Evolutionary conservation across 2,113 vertebrate genomes (phyloP).

Genomic region (Lutjanus erythropterus): DNA sequence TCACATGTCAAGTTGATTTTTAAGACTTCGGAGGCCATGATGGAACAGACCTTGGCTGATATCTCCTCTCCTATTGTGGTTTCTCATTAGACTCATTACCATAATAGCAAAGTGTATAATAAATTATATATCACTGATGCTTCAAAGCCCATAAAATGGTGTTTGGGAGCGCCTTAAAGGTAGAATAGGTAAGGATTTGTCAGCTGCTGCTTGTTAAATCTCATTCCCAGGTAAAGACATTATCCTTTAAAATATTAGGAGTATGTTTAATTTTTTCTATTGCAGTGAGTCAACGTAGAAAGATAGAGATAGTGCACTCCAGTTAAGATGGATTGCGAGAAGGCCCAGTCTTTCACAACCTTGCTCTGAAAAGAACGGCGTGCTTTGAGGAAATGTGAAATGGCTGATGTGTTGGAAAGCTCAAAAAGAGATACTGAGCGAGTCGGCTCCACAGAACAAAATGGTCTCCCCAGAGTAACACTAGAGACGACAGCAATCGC

Average conservation of each 20-base stretch:
- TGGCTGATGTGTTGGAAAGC: slow-evolving; percentile 45
- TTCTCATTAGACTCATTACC: too few relatives aligned
- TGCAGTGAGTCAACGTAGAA: neutral
- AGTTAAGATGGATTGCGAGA: slow-evolving; percentile 26
- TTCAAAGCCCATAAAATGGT: too few relatives aligned
- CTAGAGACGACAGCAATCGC: slow-evolving; percentile 42
- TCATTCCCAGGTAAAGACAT: too few relatives aligned
- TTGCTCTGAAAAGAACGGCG: slow-evolving; percentile 44
- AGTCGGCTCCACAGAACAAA: slow-evolving; percentile 34
- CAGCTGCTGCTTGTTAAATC: too few relatives aligned
- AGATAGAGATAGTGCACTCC: slow-evolving; percentile 9
- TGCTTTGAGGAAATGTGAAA: slow-evolving; percentile 52
- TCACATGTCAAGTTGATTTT: too few relatives aligned
- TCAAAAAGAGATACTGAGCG: slow-evolving; percentile 38
- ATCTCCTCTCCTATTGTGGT: too few relatives aligned
- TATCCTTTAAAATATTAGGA: neutral
- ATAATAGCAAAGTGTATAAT: too few relatives aligned
- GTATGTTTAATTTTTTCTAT: neutral
- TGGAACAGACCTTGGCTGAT: too few relatives aligned
- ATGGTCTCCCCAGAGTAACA: slow-evolving; percentile 57
- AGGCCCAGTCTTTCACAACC: slow-evolving; percentile 37
- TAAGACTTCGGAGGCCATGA: too few relatives aligned
- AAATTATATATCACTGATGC: too few relatives aligned
- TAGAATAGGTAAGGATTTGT: too few relatives aligned
- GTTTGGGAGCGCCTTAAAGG: too few relatives aligned